These are phyloP conservation scores for Metridium senile DNA, from an alignment of 92 coral and sea anemone species.

Conservation along the genomic window DNA sequence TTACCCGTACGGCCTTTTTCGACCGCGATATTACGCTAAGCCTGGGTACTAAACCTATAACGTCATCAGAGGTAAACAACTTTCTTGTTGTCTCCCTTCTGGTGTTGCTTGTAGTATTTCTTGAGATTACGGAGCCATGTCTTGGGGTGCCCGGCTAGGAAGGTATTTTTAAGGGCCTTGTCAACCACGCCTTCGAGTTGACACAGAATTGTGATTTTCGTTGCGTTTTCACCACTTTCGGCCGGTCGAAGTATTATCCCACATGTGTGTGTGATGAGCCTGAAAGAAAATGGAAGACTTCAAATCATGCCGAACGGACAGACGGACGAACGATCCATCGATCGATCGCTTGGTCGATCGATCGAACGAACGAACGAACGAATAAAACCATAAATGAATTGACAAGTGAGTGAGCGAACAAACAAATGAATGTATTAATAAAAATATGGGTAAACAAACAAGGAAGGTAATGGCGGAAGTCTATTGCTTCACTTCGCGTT, in stretches of 20 bases:
- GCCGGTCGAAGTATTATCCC: constrained; percentile 45
- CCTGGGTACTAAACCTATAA: constrained; percentile 1
- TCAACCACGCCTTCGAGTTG: constrained; percentile 34
- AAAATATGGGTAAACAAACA: background rate
- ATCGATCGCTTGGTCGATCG: background rate
- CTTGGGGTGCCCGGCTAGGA: constrained; percentile 37
- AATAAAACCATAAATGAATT: background rate
- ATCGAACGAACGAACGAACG: background rate
- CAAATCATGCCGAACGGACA: background rate
- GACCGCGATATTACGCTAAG: no score
- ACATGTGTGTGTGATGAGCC: constrained; percentile 39
- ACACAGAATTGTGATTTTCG: constrained; percentile 33
- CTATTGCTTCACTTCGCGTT: no score
- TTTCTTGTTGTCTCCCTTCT: constrained; percentile 15
- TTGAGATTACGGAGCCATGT: constrained; percentile 24
- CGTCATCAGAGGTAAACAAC: constrained; percentile 26
- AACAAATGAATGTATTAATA: background rate
- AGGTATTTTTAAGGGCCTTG: constrained; percentile 29
- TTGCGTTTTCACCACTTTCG: constrained; percentile 24
- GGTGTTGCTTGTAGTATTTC: constrained; percentile 39
- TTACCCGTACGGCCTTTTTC: no score
- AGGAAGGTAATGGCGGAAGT: no score
- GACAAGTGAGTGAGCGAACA: background rate
- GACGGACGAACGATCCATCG: background rate
- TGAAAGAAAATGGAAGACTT: background rate